Evolutionary conservation across 1,140 invertebrate species (phyloP).

Genomic region (Aphidius ervi): DNA sequence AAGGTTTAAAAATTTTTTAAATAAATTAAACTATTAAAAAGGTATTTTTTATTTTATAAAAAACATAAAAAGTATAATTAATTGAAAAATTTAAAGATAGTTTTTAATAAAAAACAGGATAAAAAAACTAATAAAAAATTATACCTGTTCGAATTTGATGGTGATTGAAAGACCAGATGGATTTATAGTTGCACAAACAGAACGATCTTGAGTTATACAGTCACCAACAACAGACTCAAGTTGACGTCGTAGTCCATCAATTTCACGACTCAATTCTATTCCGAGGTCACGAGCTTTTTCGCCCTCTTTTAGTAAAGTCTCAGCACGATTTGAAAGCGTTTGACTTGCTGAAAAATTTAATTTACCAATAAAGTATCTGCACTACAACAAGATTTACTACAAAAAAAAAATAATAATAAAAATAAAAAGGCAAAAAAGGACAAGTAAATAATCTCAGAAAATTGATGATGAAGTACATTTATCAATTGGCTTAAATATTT

Average conservation of each 20-base stretch:
- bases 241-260: conserved; percentile 58
- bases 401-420: background rate
- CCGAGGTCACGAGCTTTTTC: conserved; percentile 54
- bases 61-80: too few species aligned
- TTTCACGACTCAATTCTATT: conserved; percentile 55
- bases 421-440: background rate
- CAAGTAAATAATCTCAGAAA: background rate
- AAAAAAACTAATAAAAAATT: too few species aligned
- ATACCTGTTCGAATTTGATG: conserved; percentile 45
- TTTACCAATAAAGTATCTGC: conserved; percentile 3
- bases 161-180: conserved; percentile 57
- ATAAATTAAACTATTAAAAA: background rate
- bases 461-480: too few species aligned
- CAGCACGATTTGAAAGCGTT: conserved; percentile 51
- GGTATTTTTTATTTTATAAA: too few species aligned
- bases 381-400: background rate
- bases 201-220: conserved; percentile 57
- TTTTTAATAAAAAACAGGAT: too few species aligned
- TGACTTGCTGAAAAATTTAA: conserved; percentile 43
- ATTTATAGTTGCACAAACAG: conserved; percentile 64
- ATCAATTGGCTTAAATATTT: too few species aligned
- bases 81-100: too few species aligned
- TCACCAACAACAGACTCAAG: conserved; percentile 57
- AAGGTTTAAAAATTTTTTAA: background rate
- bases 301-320: conserved; percentile 49